A percentile compares a stretch with the other conserved stretches of the same genome.
phyloP scores from a whole-genome alignment of 1,140 invertebrate genomes.

The Hermetia illucens region DNA sequence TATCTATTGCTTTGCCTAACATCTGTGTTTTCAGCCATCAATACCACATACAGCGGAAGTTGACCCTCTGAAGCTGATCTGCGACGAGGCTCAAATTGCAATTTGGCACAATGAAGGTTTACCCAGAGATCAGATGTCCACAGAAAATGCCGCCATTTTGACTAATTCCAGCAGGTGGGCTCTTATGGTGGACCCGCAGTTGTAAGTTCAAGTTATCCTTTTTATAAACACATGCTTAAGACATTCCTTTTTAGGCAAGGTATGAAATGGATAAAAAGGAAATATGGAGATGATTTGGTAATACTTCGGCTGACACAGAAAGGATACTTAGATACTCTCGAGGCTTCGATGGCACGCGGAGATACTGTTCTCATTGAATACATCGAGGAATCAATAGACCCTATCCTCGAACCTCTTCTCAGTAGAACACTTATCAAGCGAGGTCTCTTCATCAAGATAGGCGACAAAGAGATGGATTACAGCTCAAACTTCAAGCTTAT shows the following conservation, averaged over 20 bases:
- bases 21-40: slow-evolving; percentile 38
- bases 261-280: slow-evolving; percentile 92
- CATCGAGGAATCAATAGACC: slow-evolving; percentile 79
- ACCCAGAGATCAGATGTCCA: slow-evolving; percentile 84
- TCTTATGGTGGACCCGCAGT: slow-evolving; percentile 87
- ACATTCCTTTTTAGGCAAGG: slow-evolving; percentile 46
- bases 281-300: slow-evolving; percentile 53
- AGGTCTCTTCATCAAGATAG: slow-evolving; percentile 59
- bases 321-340: slow-evolving; percentile 74
- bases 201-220: slow-evolving; percentile 28
- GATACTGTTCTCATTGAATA: slow-evolving; percentile 72
- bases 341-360: slow-evolving; percentile 65
- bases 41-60: slow-evolving; percentile 69
- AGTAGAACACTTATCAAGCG: slow-evolving; percentile 80
- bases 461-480: slow-evolving; percentile 87
- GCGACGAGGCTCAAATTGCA: slow-evolving; percentile 83
- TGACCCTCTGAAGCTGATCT: slow-evolving; percentile 69
- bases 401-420: slow-evolving; percentile 78
- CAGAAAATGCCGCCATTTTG: slow-evolving; percentile 89
- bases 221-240: background rate
- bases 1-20: slow-evolving; percentile 5
- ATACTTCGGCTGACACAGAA: slow-evolving; percentile 67
- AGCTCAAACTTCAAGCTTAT: slow-evolving; percentile 72
- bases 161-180: slow-evolving; percentile 86
- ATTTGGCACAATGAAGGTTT: slow-evolving; percentile 91